Conservation (phyloP, 2,113 vertebrate species). For the Chionis minor region DNA sequence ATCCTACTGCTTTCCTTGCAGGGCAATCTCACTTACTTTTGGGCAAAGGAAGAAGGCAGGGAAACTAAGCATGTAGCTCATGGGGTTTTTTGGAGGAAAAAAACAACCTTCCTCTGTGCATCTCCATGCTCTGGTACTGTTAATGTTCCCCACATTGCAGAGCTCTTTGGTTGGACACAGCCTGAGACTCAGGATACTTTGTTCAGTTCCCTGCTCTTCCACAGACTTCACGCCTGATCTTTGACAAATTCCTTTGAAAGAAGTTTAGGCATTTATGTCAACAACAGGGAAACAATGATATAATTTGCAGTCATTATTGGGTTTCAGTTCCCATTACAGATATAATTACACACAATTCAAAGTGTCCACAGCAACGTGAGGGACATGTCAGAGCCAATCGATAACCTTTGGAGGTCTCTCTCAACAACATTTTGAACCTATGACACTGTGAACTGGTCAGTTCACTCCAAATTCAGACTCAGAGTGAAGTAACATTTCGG, state of each 20-base stretch:
- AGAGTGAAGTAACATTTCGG: background rate
- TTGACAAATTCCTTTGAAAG: background rate
- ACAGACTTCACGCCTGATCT: background rate
- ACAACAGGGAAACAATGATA: background rate
- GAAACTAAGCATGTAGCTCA: background rate
- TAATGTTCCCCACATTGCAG: background rate
- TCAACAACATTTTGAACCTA: background rate
- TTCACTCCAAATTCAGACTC: background rate
- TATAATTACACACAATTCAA: background rate
- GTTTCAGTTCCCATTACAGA: background rate
- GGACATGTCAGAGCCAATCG: background rate
- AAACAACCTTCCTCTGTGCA: background rate
- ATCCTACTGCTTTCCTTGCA: background rate
- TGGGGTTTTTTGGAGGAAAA: background rate
- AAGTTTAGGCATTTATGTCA: background rate
- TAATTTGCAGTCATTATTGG: background rate
- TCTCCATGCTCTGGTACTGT: background rate
- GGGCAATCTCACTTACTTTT: background rate
- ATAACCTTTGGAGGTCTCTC: background rate
- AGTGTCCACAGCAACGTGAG: background rate
- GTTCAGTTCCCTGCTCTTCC: background rate
- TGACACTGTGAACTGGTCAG: background rate
- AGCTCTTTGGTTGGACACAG: background rate
- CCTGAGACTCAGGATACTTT: background rate
- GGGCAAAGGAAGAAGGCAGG: background rate